Percentiles rank a stretch among this genome's conserved stretches.
Evolutionary conservation across 2,888 invertebrate genomes (phyloP).

Genomic region (Callinectes sapidus): DNA sequence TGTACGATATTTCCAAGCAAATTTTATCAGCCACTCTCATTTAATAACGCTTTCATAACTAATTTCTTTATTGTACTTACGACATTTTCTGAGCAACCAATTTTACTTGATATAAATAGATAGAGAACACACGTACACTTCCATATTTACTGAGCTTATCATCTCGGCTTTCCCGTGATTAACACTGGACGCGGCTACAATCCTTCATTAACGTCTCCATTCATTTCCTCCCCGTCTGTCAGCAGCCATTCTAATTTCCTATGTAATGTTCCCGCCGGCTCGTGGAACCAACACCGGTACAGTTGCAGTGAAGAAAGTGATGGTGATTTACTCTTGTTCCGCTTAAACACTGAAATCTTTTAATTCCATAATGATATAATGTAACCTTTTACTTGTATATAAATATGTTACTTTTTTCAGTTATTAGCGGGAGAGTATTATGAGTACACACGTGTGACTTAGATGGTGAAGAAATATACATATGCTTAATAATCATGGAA

Average conservation of each 20-base stretch:
- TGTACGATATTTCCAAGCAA: too few species aligned
- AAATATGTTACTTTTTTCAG: not conserved
- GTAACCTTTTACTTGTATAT: not conserved
- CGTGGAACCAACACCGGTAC: not conserved
- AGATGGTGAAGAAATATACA: too few species aligned
- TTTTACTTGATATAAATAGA: not conserved
- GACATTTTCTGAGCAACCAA: not conserved
- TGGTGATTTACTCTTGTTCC: not conserved
- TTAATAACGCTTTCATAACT: too few species aligned
- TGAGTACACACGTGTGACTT: not conserved
- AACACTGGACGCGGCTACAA: not conserved
- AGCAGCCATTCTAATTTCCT: not conserved
- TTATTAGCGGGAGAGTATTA: not conserved
- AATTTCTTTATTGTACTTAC: not conserved
- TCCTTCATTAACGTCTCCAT: not conserved
- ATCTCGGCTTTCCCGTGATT: not conserved
- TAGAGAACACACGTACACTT: not conserved
- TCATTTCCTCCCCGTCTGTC: not conserved
- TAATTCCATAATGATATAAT: not conserved
- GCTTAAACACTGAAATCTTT: not conserved
- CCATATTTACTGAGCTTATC: not conserved
- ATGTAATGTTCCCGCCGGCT: not conserved
- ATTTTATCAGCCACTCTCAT: too few species aligned
- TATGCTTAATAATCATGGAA: too few species aligned
- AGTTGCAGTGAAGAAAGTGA: not conserved